Evolutionary conservation across 2,888 invertebrate species (phyloP).

Genomic region (Pseudococcus jackbeardsleyi): DNA sequence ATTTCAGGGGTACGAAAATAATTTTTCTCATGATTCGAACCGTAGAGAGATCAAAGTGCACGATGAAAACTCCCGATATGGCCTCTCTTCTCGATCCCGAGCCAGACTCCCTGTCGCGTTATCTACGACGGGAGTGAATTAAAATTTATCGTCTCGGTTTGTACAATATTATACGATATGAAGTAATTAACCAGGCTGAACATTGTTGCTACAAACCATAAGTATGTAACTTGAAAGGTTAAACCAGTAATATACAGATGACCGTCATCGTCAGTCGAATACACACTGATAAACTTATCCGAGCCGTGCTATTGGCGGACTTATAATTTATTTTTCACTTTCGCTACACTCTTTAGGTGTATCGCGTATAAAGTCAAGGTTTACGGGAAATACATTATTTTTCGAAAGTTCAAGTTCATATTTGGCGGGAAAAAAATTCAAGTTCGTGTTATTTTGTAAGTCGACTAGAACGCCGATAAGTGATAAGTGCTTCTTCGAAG

Average conservation of each 20-base stretch:
- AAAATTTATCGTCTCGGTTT: neutral
- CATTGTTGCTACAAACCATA: neutral
- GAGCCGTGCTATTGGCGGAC: neutral
- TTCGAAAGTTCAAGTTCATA: neutral
- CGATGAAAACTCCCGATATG: constrained; percentile 1
- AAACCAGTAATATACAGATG: neutral
- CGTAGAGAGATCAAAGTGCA: neutral
- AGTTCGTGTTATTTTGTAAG: constrained; percentile 24
- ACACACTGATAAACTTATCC: neutral
- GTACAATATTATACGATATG: neutral
- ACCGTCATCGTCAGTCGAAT: neutral
- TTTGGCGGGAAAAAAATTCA: constrained; percentile 16
- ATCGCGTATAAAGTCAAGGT: neutral
- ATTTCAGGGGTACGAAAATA: neutral
- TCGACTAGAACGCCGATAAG: neutral
- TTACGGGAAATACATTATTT: constrained; percentile 17
- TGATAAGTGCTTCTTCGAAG: neutral
- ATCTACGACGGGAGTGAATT: neutral
- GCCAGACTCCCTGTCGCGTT: constrained; percentile 14
- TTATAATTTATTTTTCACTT: neutral
- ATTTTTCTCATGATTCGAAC: neutral
- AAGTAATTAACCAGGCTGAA: neutral
- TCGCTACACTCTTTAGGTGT: neutral
- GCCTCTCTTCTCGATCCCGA: neutral
- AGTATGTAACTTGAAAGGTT: neutral